phyloP scores from a whole-genome alignment of 2,797 vertebrate genomes.

The Siniperca undulata region DNA sequence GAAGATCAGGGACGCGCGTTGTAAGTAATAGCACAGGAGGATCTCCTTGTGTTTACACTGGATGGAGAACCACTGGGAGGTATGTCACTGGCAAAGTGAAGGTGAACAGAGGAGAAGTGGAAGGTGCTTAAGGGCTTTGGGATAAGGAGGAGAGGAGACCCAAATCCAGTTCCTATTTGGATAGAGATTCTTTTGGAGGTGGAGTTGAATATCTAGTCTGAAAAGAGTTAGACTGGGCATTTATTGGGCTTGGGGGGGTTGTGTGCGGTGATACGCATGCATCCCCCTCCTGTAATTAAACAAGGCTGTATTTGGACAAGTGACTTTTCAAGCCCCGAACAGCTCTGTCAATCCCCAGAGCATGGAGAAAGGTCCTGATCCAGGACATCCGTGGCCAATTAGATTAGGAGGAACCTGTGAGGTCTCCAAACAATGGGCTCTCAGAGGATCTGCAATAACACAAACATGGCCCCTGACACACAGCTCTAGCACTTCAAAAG shows the following conservation, averaged over 20 bases:
- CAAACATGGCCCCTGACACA: constrained; percentile 78
- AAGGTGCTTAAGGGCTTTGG: constrained; percentile 79
- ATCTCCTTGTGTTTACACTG: constrained; percentile 84
- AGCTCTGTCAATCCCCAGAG: constrained; percentile 75
- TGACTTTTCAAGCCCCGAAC: constrained; percentile 75
- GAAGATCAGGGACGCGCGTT: constrained; percentile 60
- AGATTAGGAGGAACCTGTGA: constrained; percentile 81
- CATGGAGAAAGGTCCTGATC: constrained; percentile 75
- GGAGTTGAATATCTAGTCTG: constrained; percentile 71
- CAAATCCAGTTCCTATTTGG: constrained; percentile 81
- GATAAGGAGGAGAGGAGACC: constrained; percentile 76
- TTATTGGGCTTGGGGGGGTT: constrained; percentile 62
- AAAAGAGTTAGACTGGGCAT: constrained; percentile 69
- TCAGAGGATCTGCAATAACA: constrained; percentile 80
- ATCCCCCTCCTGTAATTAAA: constrained; percentile 81
- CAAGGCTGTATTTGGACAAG: constrained; percentile 81
- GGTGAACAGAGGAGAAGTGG: constrained; percentile 72
- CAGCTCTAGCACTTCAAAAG: constrained; percentile 71
- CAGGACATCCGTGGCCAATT: constrained; percentile 78
- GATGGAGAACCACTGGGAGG: constrained; percentile 76
- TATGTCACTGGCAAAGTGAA: constrained; percentile 80
- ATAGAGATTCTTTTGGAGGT: constrained; percentile 77
- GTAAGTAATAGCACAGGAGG: constrained; percentile 78
- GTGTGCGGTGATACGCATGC: constrained; percentile 68
- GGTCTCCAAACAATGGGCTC: constrained; percentile 79